Base-by-base conservation (phyloP, 1,140 invertebrate species). In the Achatina immaculata region DNA sequence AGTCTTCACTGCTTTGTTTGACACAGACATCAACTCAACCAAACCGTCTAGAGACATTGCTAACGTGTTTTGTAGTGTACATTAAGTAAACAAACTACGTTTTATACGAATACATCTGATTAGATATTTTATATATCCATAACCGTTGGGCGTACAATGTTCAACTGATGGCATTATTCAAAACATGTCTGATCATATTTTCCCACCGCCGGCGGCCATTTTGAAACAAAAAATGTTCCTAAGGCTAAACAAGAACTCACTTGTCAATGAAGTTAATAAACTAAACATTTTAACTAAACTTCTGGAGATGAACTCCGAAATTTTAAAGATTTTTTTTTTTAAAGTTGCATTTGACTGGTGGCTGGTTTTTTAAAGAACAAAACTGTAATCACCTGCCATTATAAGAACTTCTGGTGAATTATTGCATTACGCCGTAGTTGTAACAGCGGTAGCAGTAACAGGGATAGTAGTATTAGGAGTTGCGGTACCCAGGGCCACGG, bases 181-280 rank as follows among this genome's bases (percentile, higher is more conserved):
- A 66, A 36, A 78, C 76, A 78, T 78, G 76, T 78, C 76, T 14
- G n/a, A 78, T 78, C 76, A 68, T 45, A 78, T 78, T 77, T 68
- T 34, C 62, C 21, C n/a, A 4, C 38, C 55, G 38, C 7, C n/a
- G 24, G 65, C 40, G 62, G 43, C 40, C 76, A 58, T 68, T 78
- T 78, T 78, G 66, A 62, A 78, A 78, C 66, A 58, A 77, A 48
- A 48, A 62, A 65, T 62, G 74, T 77, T 77, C 74, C 74, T 68
- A 78, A 68, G 76, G 76, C 69, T 16, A 40, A n/a, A n/a, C n/a
- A n/a, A 34, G 9, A 16, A 51, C 36, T 45, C 38, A 73, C 28
- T n/a, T 73, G 38, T 40, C 1, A 73, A 14, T 16, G 28, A 31
- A 73, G 38, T n/a, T 42, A 11, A 48, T 11, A 48, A 73, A n/a